phyloP scores from a whole-genome alignment of 2,888 invertebrate genomes.

The Blomia tropicalis region DNA sequence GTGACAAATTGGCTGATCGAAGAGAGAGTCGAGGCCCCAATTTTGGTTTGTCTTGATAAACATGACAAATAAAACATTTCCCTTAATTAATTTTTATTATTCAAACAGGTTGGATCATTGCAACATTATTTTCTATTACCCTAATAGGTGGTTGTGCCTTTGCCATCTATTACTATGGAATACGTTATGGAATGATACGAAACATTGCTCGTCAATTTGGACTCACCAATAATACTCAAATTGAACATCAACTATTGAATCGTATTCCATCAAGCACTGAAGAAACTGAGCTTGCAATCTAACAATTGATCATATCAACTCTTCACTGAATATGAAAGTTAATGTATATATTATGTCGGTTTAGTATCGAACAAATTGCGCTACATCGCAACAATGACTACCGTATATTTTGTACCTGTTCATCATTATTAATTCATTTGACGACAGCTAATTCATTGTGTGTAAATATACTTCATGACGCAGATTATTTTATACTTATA shows the following conservation, averaged over 20 bases:
- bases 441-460: too few species aligned
- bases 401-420: too few species aligned
- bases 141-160: neutral
- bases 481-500: too few species aligned
- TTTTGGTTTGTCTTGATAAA: too few species aligned
- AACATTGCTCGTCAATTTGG: neutral
- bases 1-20: neutral
- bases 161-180: conserved; percentile 1
- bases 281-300: neutral
- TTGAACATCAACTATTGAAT: conserved; percentile 10
- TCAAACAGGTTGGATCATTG: neutral
- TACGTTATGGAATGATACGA: neutral
- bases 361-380: too few species aligned
- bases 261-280: neutral
- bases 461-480: too few species aligned
- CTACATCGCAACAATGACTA: too few species aligned
- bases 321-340: too few species aligned
- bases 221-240: neutral
- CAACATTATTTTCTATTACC: neutral
- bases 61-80: too few species aligned
- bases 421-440: too few species aligned
- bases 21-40: neutral
- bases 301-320: neutral
- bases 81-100: too few species aligned
- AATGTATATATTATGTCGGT: too few species aligned